Base-by-base conservation (phyloP, 2,113 vertebrate genomes). In the Antechinus stuartii region DNA sequence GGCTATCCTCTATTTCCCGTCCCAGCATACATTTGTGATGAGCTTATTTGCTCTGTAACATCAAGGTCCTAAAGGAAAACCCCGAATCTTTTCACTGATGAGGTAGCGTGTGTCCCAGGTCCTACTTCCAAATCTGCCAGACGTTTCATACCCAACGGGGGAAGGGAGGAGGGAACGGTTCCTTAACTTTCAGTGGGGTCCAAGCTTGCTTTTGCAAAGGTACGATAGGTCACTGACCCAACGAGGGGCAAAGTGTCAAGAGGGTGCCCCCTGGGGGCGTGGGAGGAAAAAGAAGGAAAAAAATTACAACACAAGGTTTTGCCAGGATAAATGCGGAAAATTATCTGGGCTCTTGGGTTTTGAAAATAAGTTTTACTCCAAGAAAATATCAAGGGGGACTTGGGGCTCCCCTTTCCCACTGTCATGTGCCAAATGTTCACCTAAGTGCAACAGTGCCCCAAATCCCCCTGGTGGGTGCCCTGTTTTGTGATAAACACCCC, bases 1-100 rank as follows among this genome's bases (percentile, higher is more conserved):
- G 3, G 30, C 25, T 93, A 24, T 27, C 96, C 92, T 46, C 90
- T 93, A 92, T 52, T 47, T 93, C 14, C 11, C 56, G 10, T 91
- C 95, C 23, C 9, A 93, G 92, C 3, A 89, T 94, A 95, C 94
- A 95, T 93, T 95, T 95, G 42, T 95, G 92, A 92, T 92, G 46
- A 91, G 47, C 90, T n/a, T 90, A 94, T 94, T 94, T 95, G 47
- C 95, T 1, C 57, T 30, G 26, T 61, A 61, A 19, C 1, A 6
- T 19, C 16, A 5, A n/a, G 16, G 68, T 19, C 27, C 61, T 68
- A 30, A 35, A 68, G 3, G 27, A 68, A 26, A 30, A 3, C 30
- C 12, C 61, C 8, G 1, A 3, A 11, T 2, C 61, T n/a, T 14
- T 76, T 76, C 61, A 76, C 14, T 76, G 68, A 22, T 1, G 19